Base-by-base conservation (phyloP, 1,140 invertebrate genomes). In the Bathynomus jamesi region DNA sequence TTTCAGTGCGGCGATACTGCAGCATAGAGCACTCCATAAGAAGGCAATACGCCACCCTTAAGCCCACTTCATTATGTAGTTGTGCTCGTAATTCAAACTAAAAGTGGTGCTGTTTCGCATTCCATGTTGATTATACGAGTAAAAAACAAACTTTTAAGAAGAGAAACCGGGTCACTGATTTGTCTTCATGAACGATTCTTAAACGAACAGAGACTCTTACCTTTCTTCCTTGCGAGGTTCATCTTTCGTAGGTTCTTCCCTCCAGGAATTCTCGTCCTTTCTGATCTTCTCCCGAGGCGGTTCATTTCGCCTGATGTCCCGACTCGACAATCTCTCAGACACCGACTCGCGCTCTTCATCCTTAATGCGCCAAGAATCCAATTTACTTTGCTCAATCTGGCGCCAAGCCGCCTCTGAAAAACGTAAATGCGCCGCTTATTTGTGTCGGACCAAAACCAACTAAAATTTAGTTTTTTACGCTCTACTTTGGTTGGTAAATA, bases 321-420 rank as follows among this genome's bases (percentile, higher is more conserved):
- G 69, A 21, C 71, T 68, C 13, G 64, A 69, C 13, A 30, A 53
- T 13, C 70, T 70, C 64, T 30, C 53, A 5, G 46, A 65, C 24
- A 29, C 29, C 21, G 31, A 17, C 65, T 60, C 40, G 11, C 53
- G 53, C 29, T 27, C 65, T 4, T 60, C 73, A 4, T 71, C 65
- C 32, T 29, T 81, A 73, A 4, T 81, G 79, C 27, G 81, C 62
- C 82, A 71, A 13, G 65, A 29, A 27, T 67, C 70, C 61, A 79
- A 71, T 61, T 78, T 77, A 65, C 81, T 78, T 79, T 73, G 83
- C 78, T 81, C 80, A 46, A 81, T 77, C 61, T 85, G 83, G 11
- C 83, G 79, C 80, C 83, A 85, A 10, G 81, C 79, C 32, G 81
- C 80, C 61, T 78, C 80, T 72, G 76, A 80, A 62, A 78, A 74